phyloP scores from a whole-genome alignment of 23 tunicate species.

The Botrylloides violaceus region DNA sequence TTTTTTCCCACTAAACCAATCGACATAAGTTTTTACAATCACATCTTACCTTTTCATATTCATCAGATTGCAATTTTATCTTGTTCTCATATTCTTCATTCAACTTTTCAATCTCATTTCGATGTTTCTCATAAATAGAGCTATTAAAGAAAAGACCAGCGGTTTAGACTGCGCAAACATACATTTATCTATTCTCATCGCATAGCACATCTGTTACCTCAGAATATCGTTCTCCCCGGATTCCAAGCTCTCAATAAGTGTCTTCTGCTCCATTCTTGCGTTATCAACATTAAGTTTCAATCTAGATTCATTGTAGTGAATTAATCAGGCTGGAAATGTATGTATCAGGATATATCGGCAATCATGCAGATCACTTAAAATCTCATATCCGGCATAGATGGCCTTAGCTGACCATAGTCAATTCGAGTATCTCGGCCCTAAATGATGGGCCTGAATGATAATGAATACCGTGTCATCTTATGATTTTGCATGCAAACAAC shows the following conservation, averaged over 20 bases:
- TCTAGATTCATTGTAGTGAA: neutral
- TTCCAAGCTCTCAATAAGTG: neutral
- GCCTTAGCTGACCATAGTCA: too few species aligned
- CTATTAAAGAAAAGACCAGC: neutral
- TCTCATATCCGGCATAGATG: too few species aligned
- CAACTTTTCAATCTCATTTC: conserved; percentile 37
- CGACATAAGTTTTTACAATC: too few species aligned
- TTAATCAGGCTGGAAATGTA: neutral
- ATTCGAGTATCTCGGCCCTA: too few species aligned
- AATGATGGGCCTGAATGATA: too few species aligned
- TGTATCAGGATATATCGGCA: too few species aligned
- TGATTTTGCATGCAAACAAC: too few species aligned
- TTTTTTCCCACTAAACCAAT: too few species aligned
- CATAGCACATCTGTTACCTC: conserved; percentile 5
- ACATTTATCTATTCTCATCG: too few species aligned
- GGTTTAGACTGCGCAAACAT: neutral
- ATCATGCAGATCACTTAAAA: neutral
- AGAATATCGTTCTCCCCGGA: conserved; percentile 19
- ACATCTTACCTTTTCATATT: conserved; percentile 42
- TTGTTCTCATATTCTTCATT: conserved; percentile 46
- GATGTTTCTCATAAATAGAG: conserved; percentile 12
- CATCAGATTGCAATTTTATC: conserved; percentile 51
- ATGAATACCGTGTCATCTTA: too few species aligned
- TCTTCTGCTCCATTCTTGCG: neutral
- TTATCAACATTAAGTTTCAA: neutral